These are phyloP conservation scores for Cuculus canorus DNA, from an alignment of 2,797 vertebrate species.

Conservation along the genomic window DNA sequence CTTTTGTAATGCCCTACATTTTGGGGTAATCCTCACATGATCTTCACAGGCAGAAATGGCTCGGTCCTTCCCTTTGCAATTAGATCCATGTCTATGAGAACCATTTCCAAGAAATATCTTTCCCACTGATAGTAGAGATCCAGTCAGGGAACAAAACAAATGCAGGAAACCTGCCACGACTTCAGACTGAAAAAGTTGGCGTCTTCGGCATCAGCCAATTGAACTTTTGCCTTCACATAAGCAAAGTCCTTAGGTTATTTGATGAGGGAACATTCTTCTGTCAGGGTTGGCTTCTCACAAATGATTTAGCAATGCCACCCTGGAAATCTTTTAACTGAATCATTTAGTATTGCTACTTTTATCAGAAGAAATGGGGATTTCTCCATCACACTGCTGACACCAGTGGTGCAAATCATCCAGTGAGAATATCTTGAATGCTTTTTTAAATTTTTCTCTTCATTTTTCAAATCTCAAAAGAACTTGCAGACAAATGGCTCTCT, in stretches of 20 bases:
- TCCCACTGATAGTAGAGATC: not conserved
- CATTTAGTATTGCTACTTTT: not conserved
- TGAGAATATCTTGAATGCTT: not conserved
- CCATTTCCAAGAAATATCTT: not conserved
- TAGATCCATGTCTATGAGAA: not conserved
- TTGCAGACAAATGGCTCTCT: not conserved
- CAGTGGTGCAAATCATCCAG: not conserved
- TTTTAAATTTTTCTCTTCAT: not conserved
- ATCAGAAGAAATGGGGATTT: not conserved
- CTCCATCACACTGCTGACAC: not conserved
- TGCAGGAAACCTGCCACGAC: not conserved
- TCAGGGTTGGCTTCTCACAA: not conserved
- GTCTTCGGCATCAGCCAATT: not conserved
- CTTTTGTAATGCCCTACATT: too few species aligned
- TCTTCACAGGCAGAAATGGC: not conserved
- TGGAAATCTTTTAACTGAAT: not conserved
- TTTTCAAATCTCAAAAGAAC: not conserved
- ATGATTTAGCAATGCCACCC: not conserved
- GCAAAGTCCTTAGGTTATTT: not conserved
- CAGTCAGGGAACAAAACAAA: not conserved
- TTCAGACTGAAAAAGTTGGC: not conserved
- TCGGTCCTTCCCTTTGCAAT: not conserved
- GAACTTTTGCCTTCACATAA: not conserved
- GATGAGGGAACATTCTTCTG: not conserved
- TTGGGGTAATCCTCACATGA: not conserved